Conservation (phyloP, 2,113 vertebrate species). For the Xenotilapia caudafasciata region DNA sequence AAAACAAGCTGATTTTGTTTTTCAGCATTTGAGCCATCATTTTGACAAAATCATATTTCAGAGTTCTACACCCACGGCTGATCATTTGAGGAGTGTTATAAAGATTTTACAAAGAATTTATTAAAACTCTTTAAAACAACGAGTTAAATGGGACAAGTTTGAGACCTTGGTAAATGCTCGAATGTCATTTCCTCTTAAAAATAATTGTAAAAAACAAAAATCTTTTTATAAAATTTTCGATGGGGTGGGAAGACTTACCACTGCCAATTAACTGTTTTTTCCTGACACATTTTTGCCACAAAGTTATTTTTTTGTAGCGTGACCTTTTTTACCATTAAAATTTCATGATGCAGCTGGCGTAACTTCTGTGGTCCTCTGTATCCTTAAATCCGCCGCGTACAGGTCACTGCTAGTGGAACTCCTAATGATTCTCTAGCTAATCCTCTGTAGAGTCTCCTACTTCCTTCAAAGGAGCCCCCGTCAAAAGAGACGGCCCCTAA, state of each 20-base stretch:
- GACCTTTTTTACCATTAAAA: background rate
- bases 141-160: background rate
- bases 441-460: background rate
- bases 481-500: background rate
- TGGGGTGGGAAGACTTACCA: background rate
- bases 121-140: accelerated
- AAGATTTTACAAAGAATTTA: background rate
- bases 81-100: background rate
- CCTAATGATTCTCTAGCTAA: background rate
- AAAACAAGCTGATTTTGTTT: background rate
- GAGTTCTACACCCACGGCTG: background rate
- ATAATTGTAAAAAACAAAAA: background rate
- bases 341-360: background rate
- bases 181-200: background rate
- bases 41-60: background rate
- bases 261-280: background rate
- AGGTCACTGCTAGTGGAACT: background rate
- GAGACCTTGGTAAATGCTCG: background rate
- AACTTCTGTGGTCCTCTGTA: background rate
- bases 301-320: background rate
- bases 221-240: background rate
- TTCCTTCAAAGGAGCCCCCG: background rate
- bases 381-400: background rate
- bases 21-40: background rate
- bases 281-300: background rate